These are phyloP conservation scores for Zosterops lateralis DNA, from an alignment of 2,113 vertebrate genomes.

Conservation along the genomic window DNA sequence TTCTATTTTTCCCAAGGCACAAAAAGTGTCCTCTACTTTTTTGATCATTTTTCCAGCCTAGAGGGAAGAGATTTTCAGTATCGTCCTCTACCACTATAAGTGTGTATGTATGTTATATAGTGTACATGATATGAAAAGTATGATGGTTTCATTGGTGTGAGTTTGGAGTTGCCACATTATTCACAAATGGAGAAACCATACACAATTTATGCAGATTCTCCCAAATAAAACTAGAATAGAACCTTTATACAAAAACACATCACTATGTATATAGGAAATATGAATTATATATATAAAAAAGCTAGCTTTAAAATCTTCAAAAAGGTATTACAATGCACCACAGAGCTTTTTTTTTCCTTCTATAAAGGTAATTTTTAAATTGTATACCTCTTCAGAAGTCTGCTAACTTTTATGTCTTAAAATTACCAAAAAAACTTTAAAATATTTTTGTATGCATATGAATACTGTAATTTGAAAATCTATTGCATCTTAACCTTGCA, in stretches of 20 bases:
- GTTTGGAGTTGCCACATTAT: neutral
- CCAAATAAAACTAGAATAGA: neutral
- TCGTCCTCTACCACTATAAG: neutral
- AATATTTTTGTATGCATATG: neutral
- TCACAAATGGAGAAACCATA: neutral
- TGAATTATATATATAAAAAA: neutral
- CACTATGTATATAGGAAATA: neutral
- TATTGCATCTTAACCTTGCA: neutral
- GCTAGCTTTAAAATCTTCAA: neutral
- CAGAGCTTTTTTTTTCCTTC: neutral
- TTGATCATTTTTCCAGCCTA: constrained; percentile 15
- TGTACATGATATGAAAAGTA: neutral
- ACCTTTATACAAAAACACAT: neutral
- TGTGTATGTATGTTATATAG: neutral
- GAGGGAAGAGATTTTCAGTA: neutral
- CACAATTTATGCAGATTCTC: neutral
- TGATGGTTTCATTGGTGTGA: neutral
- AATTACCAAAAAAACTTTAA: neutral
- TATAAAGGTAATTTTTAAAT: neutral
- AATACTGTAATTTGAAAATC: neutral
- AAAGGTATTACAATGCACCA: neutral
- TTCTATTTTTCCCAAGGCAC: constrained; percentile 7
- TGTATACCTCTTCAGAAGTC: neutral
- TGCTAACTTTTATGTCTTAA: neutral
- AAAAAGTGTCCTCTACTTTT: neutral